phyloP scores from a whole-genome alignment of 2,113 vertebrate species.

The Lycocorax pyrrhopterus region DNA sequence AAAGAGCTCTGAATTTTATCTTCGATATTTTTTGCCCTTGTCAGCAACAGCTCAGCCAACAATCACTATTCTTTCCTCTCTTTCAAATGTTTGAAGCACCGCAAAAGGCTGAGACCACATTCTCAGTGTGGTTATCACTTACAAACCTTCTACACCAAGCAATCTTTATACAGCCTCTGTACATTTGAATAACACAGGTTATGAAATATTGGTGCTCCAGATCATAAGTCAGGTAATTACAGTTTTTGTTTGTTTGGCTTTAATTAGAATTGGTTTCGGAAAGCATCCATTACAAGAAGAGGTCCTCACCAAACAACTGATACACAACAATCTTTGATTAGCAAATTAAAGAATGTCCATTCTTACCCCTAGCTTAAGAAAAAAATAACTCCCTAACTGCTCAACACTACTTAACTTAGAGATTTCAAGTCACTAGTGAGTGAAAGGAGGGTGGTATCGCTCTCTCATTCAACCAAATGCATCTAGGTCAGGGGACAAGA shows the following conservation, averaged over 20 bases:
- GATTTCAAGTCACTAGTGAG: neutral
- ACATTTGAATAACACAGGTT: neutral
- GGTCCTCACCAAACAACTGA: neutral
- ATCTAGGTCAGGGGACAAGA: neutral
- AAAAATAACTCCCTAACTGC: neutral
- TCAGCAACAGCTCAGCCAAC: neutral
- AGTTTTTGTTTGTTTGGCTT: constrained; percentile 36
- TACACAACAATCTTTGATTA: neutral
- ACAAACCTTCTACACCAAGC: neutral
- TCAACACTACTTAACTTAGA: neutral
- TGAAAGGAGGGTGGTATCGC: neutral
- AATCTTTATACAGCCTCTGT: neutral
- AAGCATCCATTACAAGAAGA: constrained; percentile 25
- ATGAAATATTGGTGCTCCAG: constrained; percentile 1
- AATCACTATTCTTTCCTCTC: neutral
- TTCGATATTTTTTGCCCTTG: neutral
- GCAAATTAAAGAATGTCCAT: neutral
- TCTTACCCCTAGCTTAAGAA: neutral
- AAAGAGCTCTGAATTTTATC: constrained; percentile 6
- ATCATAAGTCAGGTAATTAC: constrained; percentile 31
- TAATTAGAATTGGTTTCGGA: constrained; percentile 25
- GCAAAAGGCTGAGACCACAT: neutral
- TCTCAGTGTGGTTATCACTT: neutral
- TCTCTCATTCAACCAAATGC: neutral
- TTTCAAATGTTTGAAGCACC: neutral